Evolutionary conservation across 2,113 vertebrate species (phyloP), one percentile per base, ranked within the genome.

Genomic region (Triplophysa siluroides): DNA sequence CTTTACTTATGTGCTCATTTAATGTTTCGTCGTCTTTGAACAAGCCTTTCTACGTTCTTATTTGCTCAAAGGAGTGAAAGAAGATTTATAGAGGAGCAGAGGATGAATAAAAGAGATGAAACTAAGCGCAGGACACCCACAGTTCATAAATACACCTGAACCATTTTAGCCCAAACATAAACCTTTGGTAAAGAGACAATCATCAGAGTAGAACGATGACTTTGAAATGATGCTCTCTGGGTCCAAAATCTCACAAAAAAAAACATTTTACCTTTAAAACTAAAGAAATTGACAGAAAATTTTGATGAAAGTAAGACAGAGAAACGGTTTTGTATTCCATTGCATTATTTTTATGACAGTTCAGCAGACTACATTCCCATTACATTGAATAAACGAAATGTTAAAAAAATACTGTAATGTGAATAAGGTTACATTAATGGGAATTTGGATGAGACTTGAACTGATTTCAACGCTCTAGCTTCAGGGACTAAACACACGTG

Each of bases 11-110:
- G 23, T 73, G 19, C 45, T 50, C 54, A 33, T 38, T 54, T 71
- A 24, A 74, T 54, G 52, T 66, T 26, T 67, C 4, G 0, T 38
- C 18, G 16, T 73, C 65, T 68, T 71, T 60, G 70, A 75, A 66
- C 43, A 54, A 66, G 24, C n/a, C 54, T 64, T 65, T 65, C 69
- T 14, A 63, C 45, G 18, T 60, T 63, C 45, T 77, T 80, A 16
- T 79, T 43, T 54, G 64, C 26, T 76, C 12, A 69, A 65, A 77
- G 50, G 10, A 58, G 68, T 78, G 50, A 82, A 72, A 78, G 54
- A 82, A 65, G 61, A 16, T 62, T 52, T 54, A 3, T 12, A 38
- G 13, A 9, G 19, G 47, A 63, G 71, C n/a, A 52, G 26, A 75
- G 62, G 41, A 61, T 45, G 67, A 73, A 76, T 50, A 33, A 65